Base-by-base conservation (phyloP, 2,797 vertebrate genomes). In the Esox lucius region DNA sequence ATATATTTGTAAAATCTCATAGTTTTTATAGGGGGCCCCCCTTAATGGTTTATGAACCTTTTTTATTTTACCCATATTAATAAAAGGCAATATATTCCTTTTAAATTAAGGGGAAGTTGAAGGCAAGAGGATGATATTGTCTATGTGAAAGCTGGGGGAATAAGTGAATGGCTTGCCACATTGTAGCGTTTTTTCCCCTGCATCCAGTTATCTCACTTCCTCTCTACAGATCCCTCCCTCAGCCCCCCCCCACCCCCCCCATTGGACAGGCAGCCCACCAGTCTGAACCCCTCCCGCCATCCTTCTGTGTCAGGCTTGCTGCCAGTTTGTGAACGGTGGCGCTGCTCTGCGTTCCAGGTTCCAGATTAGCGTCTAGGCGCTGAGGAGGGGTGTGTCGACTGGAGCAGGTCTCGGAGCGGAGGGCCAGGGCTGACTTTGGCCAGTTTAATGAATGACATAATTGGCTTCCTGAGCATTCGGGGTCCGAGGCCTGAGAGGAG, bases 381-480 rank as follows among this genome's bases (percentile, higher is more conserved):
- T 62, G 11, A 39, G 31, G 62, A 70, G 70, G 79, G 81, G 81
- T 70, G 81, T 85, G 89, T 90, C 87, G 84, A 83, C 83, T 90
- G 82, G 87, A 85, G 79, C 73, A 56, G 53, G 4, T 2, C 81
- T 79, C 39, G 76, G 61, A 64, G 26, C 17, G 2, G 74, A 15
- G 70, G 51, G 31, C 33, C 71, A 67, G 15, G 11, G 53, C 28
- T 68, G 61, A 39, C 24, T n/a, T 74, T 85, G 84, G 86, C 80
- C 78, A 83, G 81, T 84, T 69, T 79, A 78, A 81, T 85, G 79
- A 87, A 89, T 93, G 90, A 92, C 89, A 90, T 89, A 89, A 89
- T 88, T 90, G 89, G 83, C 87, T 91, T 90, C 87, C 81, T 15
- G 62, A 86, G 81, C 83, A 87, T 85, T 90, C 82, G 65, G 77